A percentile compares a stretch with the other conserved stretches of the same genome.
These are phyloP conservation scores for Dolomedes plantarius DNA, from an alignment of 2,888 invertebrate genomes.

Conservation along the genomic window DNA sequence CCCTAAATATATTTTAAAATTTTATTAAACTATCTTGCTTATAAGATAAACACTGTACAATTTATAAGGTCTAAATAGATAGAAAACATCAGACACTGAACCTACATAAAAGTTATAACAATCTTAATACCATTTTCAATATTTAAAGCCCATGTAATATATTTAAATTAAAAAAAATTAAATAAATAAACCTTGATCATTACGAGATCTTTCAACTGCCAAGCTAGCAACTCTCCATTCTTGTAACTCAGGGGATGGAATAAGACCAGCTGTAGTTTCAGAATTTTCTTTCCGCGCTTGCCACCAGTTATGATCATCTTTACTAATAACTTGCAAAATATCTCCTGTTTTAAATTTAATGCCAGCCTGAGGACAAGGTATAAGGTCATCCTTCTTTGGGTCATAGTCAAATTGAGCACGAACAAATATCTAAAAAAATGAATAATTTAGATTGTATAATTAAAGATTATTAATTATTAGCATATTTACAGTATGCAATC, in stretches of 20 bases:
- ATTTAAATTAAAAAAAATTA: too few relatives aligned
- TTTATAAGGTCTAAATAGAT: too few relatives aligned
- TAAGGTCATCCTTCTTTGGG: conserved; percentile 97
- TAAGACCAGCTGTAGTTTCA: conserved; percentile 96
- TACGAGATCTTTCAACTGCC: conserved; percentile 69
- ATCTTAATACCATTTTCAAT: too few relatives aligned
- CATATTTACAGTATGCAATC: too few relatives aligned
- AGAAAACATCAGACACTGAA: too few relatives aligned
- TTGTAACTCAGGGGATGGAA: conserved; percentile 98
- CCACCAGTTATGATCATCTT: conserved; percentile 99
- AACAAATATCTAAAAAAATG: conserved; percentile 87
- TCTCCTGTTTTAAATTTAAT: conserved; percentile 93
- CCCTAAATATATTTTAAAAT: too few relatives aligned
- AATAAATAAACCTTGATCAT: conserved; percentile 72
- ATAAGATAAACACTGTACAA: too few relatives aligned
- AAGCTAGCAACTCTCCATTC: conserved; percentile 95
- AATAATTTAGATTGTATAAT: too few relatives aligned
- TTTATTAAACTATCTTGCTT: too few relatives aligned
- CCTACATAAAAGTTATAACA: too few relatives aligned
- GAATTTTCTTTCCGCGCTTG: conserved; percentile 86
- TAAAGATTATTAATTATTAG: too few relatives aligned
- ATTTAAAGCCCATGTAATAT: too few relatives aligned
- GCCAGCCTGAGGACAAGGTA: conserved; percentile 99
- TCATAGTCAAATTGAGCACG: conserved; percentile 99
- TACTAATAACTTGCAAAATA: conserved; percentile 91